These are phyloP conservation scores for Candoia aspera DNA, from an alignment of 2,113 vertebrate species.

Conservation along the genomic window DNA sequence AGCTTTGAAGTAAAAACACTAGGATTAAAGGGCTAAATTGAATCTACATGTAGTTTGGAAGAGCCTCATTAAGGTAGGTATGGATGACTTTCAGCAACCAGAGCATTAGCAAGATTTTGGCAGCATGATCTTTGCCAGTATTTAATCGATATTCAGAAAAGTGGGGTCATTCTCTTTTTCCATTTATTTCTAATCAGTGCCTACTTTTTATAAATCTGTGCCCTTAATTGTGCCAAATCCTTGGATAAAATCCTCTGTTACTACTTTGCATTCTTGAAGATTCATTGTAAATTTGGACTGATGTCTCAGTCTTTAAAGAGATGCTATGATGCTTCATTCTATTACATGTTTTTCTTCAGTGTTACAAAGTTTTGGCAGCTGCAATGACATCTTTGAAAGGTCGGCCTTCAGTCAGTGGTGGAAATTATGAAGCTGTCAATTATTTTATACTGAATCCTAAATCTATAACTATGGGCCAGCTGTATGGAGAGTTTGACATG, in stretches of 20 bases:
- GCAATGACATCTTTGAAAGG: constrained; percentile 86
- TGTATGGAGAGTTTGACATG: constrained; percentile 90
- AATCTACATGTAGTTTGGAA: constrained; percentile 24
- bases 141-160: constrained; percentile 25
- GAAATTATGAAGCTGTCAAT: constrained; percentile 82
- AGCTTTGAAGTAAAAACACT: constrained; percentile 29
- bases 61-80: constrained; percentile 19
- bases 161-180: background rate
- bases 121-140: background rate
- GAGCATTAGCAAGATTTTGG: constrained; percentile 12
- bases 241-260: background rate
- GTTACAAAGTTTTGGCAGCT: constrained; percentile 86
- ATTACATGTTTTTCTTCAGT: constrained; percentile 69
- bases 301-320: background rate
- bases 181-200: background rate
- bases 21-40: constrained; percentile 27
- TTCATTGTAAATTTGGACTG: constrained; percentile 28
- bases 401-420: constrained; percentile 85
- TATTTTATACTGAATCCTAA: constrained; percentile 90
- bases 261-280: constrained; percentile 32
- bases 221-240: background rate
- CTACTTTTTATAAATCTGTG: constrained; percentile 9
- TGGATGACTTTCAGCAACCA: constrained; percentile 11
- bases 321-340: constrained; percentile 32
- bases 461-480: constrained; percentile 94